Base-by-base conservation (phyloP, 2,113 vertebrate genomes). In the Lonchura striata region DNA sequence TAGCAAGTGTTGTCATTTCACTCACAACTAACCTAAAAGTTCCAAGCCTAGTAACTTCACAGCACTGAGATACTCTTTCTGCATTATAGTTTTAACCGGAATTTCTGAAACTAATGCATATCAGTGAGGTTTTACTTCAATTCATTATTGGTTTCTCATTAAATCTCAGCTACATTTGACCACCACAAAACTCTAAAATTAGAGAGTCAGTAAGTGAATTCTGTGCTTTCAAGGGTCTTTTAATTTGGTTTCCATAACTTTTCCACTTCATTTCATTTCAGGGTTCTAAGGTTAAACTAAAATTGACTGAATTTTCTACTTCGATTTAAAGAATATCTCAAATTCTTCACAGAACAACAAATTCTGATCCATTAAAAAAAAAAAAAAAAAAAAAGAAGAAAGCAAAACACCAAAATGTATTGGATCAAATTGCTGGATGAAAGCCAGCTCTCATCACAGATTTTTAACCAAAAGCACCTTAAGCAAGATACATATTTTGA, bases 321-420 rank as follows among this genome's bases (percentile, higher is more conserved):
- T 90, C 35, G 95, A 19, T 82, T 90, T 39, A 69, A 76, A 80
- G 87, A 53, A 5, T 7, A 30, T n/a, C 25, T 69, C 42, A 53
- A 61, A 35, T 86, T 77, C 64, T 82, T 84, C 49, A 82, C 7
- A 11, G 30, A 82, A 52, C 66, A 88, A 70, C 21, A 91, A 86
- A 54, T 33, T 20, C 33, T 20, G 8, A 24, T 41, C 31, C 22
- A 53, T 75, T 79, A 74, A 74, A 72, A 60, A 66, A 74, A 70
- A 74, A 57, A 64, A 10, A 53, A 46, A n/a, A n/a, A n/a, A n/a
- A n/a, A n/a, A n/a, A n/a, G 7, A 41, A 33, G 2, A 30, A 30
- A 3, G 2, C 7, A 47, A 47, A 64, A 1, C 50, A 41, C 15
- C 15, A 74, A 63, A 78, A 52, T 7, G 19, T 49, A 75, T 0